Evolutionary conservation across 1,140 invertebrate genomes (phyloP).

Genomic region (Procambarus virginalis): DNA sequence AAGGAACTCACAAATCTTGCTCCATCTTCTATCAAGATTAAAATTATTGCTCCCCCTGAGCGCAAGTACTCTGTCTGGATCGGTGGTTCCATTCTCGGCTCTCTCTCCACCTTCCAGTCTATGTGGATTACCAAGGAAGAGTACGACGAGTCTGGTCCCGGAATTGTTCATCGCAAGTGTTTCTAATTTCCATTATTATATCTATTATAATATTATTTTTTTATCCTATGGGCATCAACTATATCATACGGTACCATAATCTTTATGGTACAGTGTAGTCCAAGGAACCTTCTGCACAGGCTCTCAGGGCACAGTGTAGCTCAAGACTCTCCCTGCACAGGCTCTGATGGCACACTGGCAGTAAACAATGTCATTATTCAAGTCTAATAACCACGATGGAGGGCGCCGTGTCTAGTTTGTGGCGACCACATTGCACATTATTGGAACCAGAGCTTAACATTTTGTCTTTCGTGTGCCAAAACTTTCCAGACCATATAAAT

Average conservation of each 20-base stretch:
- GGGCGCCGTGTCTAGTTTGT: too few species aligned
- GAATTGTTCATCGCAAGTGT: constrained; percentile 58
- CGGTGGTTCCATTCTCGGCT: constrained; percentile 51
- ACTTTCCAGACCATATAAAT: neutral
- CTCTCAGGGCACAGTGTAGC: neutral
- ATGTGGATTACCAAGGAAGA: constrained; percentile 65
- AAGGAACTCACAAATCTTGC: constrained; percentile 84
- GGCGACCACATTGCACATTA: too few species aligned
- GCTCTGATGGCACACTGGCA: neutral
- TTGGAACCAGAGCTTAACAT: neutral
- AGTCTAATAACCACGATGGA: too few species aligned
- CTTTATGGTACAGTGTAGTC: neutral
- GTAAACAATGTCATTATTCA: neutral
- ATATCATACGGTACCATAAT: neutral
- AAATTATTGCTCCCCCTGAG: constrained; percentile 57
- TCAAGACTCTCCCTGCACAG: neutral
- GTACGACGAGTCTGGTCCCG: constrained; percentile 57
- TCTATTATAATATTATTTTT: neutral
- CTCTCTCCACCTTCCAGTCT: constrained; percentile 54
- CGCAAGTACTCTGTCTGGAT: constrained; percentile 62
- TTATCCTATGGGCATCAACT: neutral
- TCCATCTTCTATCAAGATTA: constrained; percentile 47
- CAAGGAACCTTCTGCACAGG: neutral
- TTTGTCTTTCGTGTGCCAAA: neutral
- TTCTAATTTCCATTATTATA: constrained; percentile 14